Evolutionary conservation across 2,113 vertebrate species (phyloP).

Genomic region (Lathamus discolor): DNA sequence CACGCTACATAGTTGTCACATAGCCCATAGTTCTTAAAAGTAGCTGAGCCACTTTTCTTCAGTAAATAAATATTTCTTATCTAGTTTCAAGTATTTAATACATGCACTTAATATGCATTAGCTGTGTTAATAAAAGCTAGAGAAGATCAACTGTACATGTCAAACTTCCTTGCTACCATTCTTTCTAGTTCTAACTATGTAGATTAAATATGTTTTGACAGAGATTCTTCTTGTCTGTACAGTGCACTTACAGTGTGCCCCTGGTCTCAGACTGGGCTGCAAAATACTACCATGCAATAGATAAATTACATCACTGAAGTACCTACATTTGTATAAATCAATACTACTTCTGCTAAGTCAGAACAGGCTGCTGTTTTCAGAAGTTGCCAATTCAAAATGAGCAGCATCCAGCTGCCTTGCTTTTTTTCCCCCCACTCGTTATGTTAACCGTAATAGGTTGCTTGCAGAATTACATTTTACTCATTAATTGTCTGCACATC

Average conservation of each 20-base stretch:
- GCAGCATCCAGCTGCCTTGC: background rate
- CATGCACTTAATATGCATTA: background rate
- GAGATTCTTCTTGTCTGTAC: background rate
- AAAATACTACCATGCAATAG: background rate
- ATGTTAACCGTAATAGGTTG: background rate
- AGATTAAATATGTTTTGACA: background rate
- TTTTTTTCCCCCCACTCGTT: background rate
- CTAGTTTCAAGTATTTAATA: background rate
- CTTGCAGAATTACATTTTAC: conserved; percentile 21
- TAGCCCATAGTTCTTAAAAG: background rate
- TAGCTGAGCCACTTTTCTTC: background rate
- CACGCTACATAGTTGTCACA: background rate
- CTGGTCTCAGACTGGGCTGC: background rate
- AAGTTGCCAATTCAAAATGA: background rate
- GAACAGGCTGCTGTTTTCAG: background rate
- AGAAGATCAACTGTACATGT: background rate
- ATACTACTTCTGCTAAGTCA: background rate
- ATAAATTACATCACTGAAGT: background rate
- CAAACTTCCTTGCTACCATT: background rate
- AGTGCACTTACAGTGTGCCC: background rate
- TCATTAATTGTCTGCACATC: background rate
- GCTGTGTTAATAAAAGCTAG: background rate
- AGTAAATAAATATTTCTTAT: background rate
- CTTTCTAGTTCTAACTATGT: background rate
- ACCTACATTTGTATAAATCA: background rate